These are phyloP conservation scores for Xenopus borealis DNA, from an alignment of 2,113 vertebrate species.

Conservation along the genomic window DNA sequence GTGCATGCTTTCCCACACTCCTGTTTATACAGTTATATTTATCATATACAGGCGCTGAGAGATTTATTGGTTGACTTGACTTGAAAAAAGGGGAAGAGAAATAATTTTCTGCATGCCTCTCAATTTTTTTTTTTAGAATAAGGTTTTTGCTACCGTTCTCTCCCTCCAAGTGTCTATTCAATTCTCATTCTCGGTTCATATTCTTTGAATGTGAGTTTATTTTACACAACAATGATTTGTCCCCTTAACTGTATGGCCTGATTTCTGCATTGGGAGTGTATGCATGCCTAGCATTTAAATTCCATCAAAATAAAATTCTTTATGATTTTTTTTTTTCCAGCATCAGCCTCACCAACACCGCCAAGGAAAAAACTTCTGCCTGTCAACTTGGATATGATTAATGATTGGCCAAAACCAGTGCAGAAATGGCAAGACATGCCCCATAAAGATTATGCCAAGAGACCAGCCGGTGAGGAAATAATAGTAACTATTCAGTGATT, in stretches of 20 bases:
- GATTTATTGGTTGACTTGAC: neutral
- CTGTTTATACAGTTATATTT: neutral
- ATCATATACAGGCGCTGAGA: neutral
- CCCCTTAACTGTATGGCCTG: too few species aligned
- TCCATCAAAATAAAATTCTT: neutral
- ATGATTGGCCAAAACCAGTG: slow-evolving; percentile 46
- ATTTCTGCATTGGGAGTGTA: neutral
- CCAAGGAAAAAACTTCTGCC: slow-evolving; percentile 50
- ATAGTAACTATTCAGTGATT: neutral
- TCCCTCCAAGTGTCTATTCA: too few species aligned
- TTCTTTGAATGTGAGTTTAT: too few species aligned
- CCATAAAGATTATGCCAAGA: neutral
- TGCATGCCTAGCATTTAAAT: neutral
- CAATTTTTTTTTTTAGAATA: too few species aligned
- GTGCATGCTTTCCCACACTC: too few species aligned
- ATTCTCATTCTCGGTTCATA: too few species aligned
- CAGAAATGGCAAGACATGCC: slow-evolving; percentile 47
- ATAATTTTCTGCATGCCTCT: too few species aligned
- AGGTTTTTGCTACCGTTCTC: too few species aligned
- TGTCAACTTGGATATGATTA: slow-evolving; percentile 47
- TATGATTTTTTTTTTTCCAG: slow-evolving; percentile 36
- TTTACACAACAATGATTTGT: too few species aligned
- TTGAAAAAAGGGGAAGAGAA: too few species aligned
- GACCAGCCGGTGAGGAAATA: neutral
- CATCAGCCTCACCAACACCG: slow-evolving; percentile 28